These are phyloP conservation scores for Arctocebus calabarensis DNA, from an alignment of 2,797 vertebrate genomes.

Conservation along the genomic window DNA sequence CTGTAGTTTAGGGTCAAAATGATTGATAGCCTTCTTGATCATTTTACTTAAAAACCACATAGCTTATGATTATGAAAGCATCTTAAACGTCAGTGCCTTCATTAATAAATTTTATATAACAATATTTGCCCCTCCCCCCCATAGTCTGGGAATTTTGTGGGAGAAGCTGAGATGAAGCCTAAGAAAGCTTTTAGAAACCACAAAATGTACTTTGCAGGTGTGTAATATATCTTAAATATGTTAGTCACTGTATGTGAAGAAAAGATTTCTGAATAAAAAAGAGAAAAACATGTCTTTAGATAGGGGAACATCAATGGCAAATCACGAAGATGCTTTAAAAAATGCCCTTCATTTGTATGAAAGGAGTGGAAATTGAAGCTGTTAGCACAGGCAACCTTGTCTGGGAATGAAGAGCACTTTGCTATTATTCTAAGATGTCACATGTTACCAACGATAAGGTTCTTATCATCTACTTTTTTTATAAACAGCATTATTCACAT, in stretches of 20 bases:
- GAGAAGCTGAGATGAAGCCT: not conserved
- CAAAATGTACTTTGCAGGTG: not conserved
- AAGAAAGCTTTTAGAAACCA: not conserved
- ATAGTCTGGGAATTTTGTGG: not conserved
- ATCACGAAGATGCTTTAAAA: not conserved
- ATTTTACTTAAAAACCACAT: not conserved
- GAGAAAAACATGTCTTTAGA: slow-evolving; percentile 14
- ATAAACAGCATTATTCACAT: not conserved
- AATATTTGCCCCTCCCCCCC: not conserved
- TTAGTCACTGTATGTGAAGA: not conserved
- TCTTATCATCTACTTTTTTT: not conserved
- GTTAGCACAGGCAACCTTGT: not conserved
- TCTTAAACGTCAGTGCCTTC: not conserved
- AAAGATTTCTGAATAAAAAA: slow-evolving; percentile 35
- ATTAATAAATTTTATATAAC: not conserved
- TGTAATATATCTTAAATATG: not conserved
- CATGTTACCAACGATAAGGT: not conserved
- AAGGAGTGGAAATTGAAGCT: not conserved
- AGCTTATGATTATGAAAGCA: not conserved
- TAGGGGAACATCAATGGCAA: not conserved
- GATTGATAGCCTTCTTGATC: not conserved
- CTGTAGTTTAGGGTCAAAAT: not conserved
- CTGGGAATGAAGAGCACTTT: not conserved
- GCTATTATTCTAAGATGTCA: not conserved
- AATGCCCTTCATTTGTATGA: not conserved